Evolutionary conservation across 1,140 invertebrate species (phyloP).

Genomic region (Danaus melanippus): DNA sequence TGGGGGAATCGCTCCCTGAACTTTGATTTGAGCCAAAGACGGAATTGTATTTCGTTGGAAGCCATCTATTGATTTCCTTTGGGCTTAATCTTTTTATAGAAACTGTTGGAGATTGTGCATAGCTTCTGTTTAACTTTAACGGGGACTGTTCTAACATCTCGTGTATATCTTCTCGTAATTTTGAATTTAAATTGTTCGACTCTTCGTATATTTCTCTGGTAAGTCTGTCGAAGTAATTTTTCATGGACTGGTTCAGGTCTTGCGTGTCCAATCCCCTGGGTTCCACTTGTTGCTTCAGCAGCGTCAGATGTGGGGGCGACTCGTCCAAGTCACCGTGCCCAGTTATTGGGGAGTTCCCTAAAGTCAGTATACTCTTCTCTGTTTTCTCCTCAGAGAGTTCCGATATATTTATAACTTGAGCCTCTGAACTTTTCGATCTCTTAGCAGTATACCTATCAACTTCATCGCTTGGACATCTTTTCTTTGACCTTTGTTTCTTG

Average conservation of each 20-base stretch:
- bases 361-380: slow-evolving; percentile 26
- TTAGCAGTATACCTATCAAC: neutral
- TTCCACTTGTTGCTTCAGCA: slow-evolving; percentile 25
- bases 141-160: neutral
- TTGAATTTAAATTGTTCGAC: slow-evolving; percentile 5
- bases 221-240: slow-evolving; percentile 34
- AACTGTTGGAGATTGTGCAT: slow-evolving; percentile 22
- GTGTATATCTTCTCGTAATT: neutral
- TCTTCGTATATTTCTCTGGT: slow-evolving; percentile 18
- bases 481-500: slow-evolving; percentile 3
- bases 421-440: slow-evolving; percentile 1
- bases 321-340: slow-evolving; percentile 40
- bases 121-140: neutral
- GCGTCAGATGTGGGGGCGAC: slow-evolving; percentile 27
- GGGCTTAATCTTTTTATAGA: slow-evolving; percentile 26
- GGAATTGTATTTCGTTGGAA: slow-evolving; percentile 21
- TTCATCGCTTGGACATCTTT: slow-evolving; percentile 8
- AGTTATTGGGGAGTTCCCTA: slow-evolving; percentile 40
- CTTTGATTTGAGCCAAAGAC: slow-evolving; percentile 16
- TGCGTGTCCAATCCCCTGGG: slow-evolving; percentile 35
- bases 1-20: slow-evolving; percentile 1
- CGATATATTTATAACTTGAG: slow-evolving; percentile 1
- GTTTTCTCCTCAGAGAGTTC: neutral
- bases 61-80: slow-evolving; percentile 31
- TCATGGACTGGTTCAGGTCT: slow-evolving; percentile 26